These are phyloP conservation scores for Campylomormyrus numenius DNA, from an alignment of 2,113 vertebrate genomes.

Conservation along the genomic window DNA sequence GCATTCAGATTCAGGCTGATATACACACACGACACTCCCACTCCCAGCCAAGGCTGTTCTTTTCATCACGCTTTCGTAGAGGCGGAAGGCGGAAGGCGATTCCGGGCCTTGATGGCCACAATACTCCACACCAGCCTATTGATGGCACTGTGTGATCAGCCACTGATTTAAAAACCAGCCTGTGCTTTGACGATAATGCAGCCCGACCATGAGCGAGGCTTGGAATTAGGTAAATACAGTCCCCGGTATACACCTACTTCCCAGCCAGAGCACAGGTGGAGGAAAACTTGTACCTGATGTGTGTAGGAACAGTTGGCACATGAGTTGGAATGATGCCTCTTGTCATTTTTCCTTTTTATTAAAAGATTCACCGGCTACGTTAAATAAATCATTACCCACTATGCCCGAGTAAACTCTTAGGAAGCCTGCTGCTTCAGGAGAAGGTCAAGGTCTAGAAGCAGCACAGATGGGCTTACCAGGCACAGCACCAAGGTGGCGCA, in stretches of 20 bases:
- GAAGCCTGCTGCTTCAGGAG: not conserved
- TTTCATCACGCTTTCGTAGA: not conserved
- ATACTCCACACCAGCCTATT: not conserved
- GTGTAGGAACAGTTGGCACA: not conserved
- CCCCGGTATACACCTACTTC: not conserved
- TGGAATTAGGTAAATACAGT: not conserved
- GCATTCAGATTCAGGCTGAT: not conserved
- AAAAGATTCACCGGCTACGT: not conserved
- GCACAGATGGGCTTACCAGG: slow-evolving; percentile 63
- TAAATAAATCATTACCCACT: not conserved
- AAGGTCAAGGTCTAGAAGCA: not conserved
- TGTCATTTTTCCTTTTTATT: not conserved
- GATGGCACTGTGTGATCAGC: not conserved
- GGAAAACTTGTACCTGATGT: not conserved
- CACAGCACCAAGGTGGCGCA: slow-evolving; percentile 89
- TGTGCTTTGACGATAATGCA: not conserved
- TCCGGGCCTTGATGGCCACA: not conserved
- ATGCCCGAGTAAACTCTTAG: not conserved
- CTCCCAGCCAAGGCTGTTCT: not conserved
- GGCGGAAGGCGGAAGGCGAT: not conserved
- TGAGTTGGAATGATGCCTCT: not conserved
- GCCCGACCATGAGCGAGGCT: not conserved
- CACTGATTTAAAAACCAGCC: not conserved
- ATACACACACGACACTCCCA: not conserved
- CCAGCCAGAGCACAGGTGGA: not conserved